phyloP scores from a whole-genome alignment of 2,113 vertebrate genomes.

The Ctenomys sociabilis region DNA sequence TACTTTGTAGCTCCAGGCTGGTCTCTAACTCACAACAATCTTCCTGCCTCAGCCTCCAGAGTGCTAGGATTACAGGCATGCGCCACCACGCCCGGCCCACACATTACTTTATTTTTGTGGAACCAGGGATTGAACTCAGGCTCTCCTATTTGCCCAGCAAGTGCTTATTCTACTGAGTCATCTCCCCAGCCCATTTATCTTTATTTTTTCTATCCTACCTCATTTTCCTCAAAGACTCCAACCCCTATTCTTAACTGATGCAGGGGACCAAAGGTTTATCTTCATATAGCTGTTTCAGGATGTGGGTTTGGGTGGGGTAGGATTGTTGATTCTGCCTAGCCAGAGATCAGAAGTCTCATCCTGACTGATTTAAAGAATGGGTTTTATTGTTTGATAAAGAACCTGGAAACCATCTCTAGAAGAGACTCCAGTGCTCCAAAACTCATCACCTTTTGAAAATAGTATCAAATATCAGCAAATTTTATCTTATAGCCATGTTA shows the following conservation, averaged over 20 bases:
- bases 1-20: too few species aligned
- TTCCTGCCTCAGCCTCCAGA: too few species aligned
- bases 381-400: neutral
- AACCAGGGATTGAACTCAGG: too few species aligned
- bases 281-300: neutral
- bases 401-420: neutral
- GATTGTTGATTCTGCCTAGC: neutral
- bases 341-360: neutral
- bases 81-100: too few species aligned
- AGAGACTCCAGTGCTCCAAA: neutral
- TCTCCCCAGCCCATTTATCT: too few species aligned
- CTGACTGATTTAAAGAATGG: neutral
- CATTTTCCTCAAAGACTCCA: neutral
- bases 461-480: neutral
- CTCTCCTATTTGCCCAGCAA: too few species aligned
- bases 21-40: too few species aligned
- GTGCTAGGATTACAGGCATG: too few species aligned
- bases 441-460: neutral
- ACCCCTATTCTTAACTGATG: neutral
- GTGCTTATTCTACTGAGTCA: too few species aligned
- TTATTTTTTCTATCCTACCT: neutral
- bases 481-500: neutral
- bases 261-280: neutral
- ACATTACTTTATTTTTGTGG: too few species aligned
- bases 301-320: neutral